Conservation (phyloP, 2,113 vertebrate species). For the Lathamus discolor region DNA sequence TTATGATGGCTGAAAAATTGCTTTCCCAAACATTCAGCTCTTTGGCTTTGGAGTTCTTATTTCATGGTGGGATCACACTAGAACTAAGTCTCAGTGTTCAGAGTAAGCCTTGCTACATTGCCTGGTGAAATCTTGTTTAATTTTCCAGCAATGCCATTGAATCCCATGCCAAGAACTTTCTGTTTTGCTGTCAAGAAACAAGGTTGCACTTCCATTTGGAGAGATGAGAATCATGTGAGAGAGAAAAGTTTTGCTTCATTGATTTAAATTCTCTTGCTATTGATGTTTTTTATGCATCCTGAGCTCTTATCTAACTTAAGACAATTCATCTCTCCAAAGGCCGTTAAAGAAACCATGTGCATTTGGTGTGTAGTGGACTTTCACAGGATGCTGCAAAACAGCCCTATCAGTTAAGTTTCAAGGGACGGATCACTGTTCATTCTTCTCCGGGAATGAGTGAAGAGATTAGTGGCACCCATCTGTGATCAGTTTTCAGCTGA, state of each 20-base stretch:
- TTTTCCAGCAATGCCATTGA: background rate
- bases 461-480: background rate
- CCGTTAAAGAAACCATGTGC: background rate
- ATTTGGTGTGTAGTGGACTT: background rate
- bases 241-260: background rate
- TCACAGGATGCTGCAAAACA: background rate
- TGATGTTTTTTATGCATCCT: background rate
- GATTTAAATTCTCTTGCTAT: background rate
- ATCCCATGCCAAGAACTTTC: background rate
- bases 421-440: background rate
- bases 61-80: background rate
- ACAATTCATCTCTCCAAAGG: background rate
- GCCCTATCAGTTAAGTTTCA: background rate
- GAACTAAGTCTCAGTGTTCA: background rate
- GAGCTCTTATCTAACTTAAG: background rate
- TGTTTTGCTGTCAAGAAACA: background rate
- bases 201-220: background rate
- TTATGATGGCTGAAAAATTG: background rate
- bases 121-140: background rate
- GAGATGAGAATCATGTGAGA: background rate
- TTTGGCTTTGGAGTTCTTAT: background rate
- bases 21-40: background rate
- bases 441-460: background rate
- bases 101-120: background rate
- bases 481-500: background rate